These are phyloP conservation scores for Odontesthes bonariensis DNA, from an alignment of 2,113 vertebrate species.

Conservation along the genomic window DNA sequence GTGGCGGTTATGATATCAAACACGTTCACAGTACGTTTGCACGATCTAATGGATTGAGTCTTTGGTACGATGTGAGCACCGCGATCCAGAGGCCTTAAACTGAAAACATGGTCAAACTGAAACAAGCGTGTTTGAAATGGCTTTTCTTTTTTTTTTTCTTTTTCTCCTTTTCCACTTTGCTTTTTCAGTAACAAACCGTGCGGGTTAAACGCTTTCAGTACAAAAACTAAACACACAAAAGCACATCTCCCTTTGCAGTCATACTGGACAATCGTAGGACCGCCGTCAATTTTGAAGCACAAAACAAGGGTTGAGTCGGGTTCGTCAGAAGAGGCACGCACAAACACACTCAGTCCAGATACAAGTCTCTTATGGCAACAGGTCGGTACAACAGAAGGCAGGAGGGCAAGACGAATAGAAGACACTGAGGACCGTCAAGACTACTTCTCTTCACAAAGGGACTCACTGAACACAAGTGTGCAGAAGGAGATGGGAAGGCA, in stretches of 20 bases:
- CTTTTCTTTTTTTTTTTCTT: constrained; percentile 34
- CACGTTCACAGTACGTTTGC: constrained; percentile 29
- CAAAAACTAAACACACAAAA: constrained; percentile 50
- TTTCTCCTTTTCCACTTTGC: not conserved
- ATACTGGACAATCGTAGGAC: not conserved
- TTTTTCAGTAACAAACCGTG: constrained; percentile 59
- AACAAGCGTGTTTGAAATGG: constrained; percentile 50
- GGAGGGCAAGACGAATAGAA: constrained; percentile 28
- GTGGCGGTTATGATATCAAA: constrained; percentile 38
- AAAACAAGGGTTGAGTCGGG: not conserved
- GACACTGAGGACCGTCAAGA: constrained; percentile 42
- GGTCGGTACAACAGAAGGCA: constrained; percentile 50
- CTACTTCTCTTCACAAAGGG: constrained; percentile 31
- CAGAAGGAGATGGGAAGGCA: constrained; percentile 56
- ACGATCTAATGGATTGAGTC: constrained; percentile 62
- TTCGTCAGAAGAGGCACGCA: constrained; percentile 32
- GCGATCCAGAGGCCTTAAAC: constrained; percentile 51
- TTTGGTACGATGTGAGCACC: constrained; percentile 80
- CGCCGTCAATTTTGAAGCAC: not conserved
- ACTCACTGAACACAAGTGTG: constrained; percentile 31
- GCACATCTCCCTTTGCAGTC: constrained; percentile 12
- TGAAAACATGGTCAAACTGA: constrained; percentile 42
- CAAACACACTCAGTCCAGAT: constrained; percentile 26
- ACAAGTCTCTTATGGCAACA: constrained; percentile 63
- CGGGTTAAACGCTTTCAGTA: constrained; percentile 45